Evolutionary conservation across 2,888 invertebrate species (phyloP), one percentile per base, ranked within the genome.

Genomic region (Noctua fimbriata): DNA sequence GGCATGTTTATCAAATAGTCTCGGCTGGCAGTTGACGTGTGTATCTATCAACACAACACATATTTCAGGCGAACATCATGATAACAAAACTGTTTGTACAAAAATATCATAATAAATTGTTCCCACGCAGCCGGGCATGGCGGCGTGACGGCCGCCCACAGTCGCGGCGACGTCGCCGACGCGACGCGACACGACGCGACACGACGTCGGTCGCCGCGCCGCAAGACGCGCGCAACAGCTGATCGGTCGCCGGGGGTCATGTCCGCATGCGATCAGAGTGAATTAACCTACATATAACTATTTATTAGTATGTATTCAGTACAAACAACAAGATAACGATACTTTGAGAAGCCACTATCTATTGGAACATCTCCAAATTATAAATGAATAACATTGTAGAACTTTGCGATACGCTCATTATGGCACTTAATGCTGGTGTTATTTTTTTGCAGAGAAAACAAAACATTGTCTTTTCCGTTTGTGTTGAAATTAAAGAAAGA

Each of bases 1-100:
- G 67, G 73, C 75, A 77, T 83, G 78, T 83, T 87, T 87, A 87
- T 87, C 86, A 87, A 85, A 83, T 69, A 80, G 76, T 84, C 75
- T 69, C 70, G 67, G 80, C 71, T 71, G 78, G 28, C 84, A 32
- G 71, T 55, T 71, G 80, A 83, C 84, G 84, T 55, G 79, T 49
- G 58, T 79, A 69, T 84, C 82, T 74, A 84, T 75, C 78, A 83
- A 79, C 83, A 82, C 58, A 67, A 77, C 75, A 73, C 86, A 79
- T 75, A 77, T 77, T 79, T 85, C 83, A 77, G 75, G 28, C 83
- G 70, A 83, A 83, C 65, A 73, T 77, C 86, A 71, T 32, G 85
- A 86, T 85, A 83, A 79, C 86, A 77, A 69, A 74, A 79, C 69
- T 83, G 74, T 82, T 82, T 72, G 85, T 72, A 71, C 79, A 69